A percentile compares a stretch with the other conserved stretches of the same genome.
These are phyloP conservation scores for Sebastes steindachneri DNA, from an alignment of 2,797 vertebrate species.

Conservation along the genomic window DNA sequence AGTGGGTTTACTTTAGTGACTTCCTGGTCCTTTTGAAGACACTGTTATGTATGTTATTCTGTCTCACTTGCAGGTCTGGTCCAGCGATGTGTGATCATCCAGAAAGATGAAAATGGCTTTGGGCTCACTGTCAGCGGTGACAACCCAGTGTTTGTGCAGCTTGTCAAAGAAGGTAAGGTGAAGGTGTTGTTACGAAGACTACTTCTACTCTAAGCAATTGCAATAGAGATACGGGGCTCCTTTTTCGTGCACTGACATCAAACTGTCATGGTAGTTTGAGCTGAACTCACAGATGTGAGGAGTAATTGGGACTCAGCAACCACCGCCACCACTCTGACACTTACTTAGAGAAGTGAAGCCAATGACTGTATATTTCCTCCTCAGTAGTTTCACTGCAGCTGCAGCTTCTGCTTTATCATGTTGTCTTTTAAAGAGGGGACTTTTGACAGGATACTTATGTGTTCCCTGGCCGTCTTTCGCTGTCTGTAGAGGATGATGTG, in stretches of 20 bases:
- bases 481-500: constrained; percentile 24
- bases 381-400: constrained; percentile 31
- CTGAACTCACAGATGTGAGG: constrained; percentile 2
- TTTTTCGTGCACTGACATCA: constrained; percentile 11
- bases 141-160: constrained; percentile 99
- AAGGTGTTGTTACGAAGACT: constrained; percentile 1
- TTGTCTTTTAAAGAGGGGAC: constrained; percentile 15
- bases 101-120: constrained; percentile 98
- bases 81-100: constrained; percentile 98
- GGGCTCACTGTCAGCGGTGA: constrained; percentile 99
- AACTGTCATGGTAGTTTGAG: constrained; percentile 16
- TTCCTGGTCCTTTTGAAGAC: constrained; percentile 45
- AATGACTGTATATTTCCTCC: constrained; percentile 23
- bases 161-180: constrained; percentile 96
- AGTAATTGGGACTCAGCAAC: constrained; percentile 21
- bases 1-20: constrained; percentile 5
- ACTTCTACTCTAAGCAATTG: not conserved
- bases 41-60: constrained; percentile 33
- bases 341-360: constrained; percentile 16
- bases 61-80: constrained; percentile 90
- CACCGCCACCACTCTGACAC: not conserved
- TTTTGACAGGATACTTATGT: constrained; percentile 30
- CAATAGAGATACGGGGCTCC: not conserved
- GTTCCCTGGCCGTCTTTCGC: not conserved
- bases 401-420: constrained; percentile 35